Evolutionary conservation across 2,888 invertebrate genomes (phyloP), one percentile per base, ranked within the genome.

Genomic region (Megalurothrips usitatus): DNA sequence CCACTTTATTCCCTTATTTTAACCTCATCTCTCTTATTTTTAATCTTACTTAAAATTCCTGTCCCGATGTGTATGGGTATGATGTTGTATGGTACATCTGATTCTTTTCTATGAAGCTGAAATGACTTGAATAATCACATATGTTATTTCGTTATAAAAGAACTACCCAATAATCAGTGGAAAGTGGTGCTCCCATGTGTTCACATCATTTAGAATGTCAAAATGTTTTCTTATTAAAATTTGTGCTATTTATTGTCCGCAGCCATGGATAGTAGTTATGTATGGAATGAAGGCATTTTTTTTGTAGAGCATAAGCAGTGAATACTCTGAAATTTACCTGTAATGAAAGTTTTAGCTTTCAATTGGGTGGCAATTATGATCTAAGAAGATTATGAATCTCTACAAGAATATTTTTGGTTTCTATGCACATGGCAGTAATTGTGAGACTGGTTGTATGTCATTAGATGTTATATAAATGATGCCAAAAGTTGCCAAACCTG

Each of bases 391-490:
- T 26, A 26, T 75, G 68, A 75, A 75, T 75, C 68, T 75, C 68
- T 12, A 23, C 4, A 26, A 75, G 12, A 26, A 23, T 75, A 26
- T 26, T 75, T 26, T 26, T 75, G 68, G 68, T 26, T 75, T 26
- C 26, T 75, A 26, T 75, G 68, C 68, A 75, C 68, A 75, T 75
- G 68, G 23, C 68, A 75, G 68, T 75, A 75, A 75, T 75, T 75
- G 68, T 75, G 68, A 75, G 68, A 75, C 68, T 75, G 68, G 68
- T 75, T 75, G 23, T 75, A 75, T 75, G 68, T 75, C 68, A 75
- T 75, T 75, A 75, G 68, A 75, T 75, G 68, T 75, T 75, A 75
- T 26, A 75, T 23, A 75, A 75, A 75, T 75, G 68, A 23, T 75
- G 68, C 68, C 68, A 75, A 75, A 75, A 75, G 23, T 75, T 75